Base-by-base conservation (phyloP, 2,113 vertebrate species). In the Cardinalis cardinalis region DNA sequence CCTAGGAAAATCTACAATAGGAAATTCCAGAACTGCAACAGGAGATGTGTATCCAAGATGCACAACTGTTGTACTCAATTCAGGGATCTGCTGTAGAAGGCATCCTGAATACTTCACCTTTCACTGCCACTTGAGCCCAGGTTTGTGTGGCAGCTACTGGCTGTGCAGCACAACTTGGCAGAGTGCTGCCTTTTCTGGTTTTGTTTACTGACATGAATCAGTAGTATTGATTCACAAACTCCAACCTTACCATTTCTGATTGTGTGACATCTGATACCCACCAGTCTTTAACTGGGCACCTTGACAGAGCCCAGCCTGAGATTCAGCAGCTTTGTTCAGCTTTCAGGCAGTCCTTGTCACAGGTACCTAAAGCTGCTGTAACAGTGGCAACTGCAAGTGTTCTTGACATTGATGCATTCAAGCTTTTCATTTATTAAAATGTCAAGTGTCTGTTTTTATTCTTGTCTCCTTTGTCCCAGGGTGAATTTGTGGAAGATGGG, bases 401-500 rank as follows among this genome's bases (percentile, higher is more conserved):
- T 65, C 32, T 14, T 65, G 32, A 51, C n/a, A 28, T 75, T 70
- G n/a, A 51, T 52, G 49, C 28, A 32, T 28, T 87, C 7, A 4
- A 79, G 32, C 14, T 55, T 93, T 87, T 73, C 3, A n/a, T 82
- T 56, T 56, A 34, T 29, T 64, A 20, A 69, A 81, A 55, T 26
- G 46, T 8, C 32, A 34, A 0, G 0, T 64, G 31, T 84, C 40
- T 92, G 20, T 0, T 51, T 76, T 89, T 56, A 40, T 80, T 91
- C 43, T 75, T 70, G 34, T 81, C 49, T 95, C 68, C 58, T 86
- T 84, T 48, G 49, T 59, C 59, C 48, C 87, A 99, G 99, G 99
- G 99, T n/a, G 99, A 99, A 97, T 99, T 99, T 96, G 99, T 99
- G 79, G 99, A 99, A 4, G 99, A 99, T 10, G 99, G 99, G 58